Evolutionary conservation across 2,888 invertebrate genomes (phyloP).

Genomic region (Metellina segmentata): DNA sequence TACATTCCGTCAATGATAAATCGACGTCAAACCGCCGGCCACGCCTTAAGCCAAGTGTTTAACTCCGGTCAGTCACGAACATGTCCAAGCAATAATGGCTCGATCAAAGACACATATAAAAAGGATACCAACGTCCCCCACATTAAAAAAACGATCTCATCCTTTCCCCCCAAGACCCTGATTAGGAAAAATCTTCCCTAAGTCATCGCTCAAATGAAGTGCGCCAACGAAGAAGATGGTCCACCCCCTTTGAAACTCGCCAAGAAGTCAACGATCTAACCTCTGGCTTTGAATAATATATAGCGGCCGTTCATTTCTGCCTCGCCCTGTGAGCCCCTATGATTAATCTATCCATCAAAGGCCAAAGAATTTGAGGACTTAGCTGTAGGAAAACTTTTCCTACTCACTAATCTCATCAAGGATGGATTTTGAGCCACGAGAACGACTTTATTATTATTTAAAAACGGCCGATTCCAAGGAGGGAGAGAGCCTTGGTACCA

Average conservation of each 20-base stretch:
- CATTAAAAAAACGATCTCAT: neutral
- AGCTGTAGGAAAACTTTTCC: constrained; percentile 3
- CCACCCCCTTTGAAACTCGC: neutral
- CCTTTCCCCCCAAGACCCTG: neutral
- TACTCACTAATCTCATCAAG: constrained; percentile 48
- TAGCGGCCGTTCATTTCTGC: neutral
- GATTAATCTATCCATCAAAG: constrained; percentile 58
- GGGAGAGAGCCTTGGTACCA: neutral
- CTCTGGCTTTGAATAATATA: constrained; percentile 49
- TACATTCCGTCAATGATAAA: neutral
- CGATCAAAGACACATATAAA: neutral
- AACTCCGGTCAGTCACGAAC: neutral
- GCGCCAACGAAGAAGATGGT: neutral
- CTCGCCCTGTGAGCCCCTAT: constrained; percentile 34
- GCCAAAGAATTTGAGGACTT: constrained; percentile 31
- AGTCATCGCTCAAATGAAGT: constrained; percentile 39
- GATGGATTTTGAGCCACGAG: constrained; percentile 14
- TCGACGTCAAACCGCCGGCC: neutral
- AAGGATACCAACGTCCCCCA: neutral
- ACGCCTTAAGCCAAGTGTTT: neutral
- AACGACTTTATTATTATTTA: constrained; percentile 63
- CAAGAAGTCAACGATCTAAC: neutral
- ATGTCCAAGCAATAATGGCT: neutral
- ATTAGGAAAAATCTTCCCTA: constrained; percentile 1
- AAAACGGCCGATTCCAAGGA: constrained; percentile 8